phyloP scores from a whole-genome alignment of 2,888 invertebrate genomes.

The Pedicia rivosa region DNA sequence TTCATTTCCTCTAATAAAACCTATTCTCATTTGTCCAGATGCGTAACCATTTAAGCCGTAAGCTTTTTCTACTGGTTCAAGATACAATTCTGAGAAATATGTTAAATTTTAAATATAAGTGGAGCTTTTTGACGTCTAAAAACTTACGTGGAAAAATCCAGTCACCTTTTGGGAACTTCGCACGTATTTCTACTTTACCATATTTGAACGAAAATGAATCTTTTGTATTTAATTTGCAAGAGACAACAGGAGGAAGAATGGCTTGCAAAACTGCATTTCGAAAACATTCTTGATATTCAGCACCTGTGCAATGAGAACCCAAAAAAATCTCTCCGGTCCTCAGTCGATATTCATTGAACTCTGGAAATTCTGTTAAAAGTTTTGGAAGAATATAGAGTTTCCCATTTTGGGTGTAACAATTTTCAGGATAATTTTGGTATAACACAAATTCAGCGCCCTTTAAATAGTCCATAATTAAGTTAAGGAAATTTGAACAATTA shows the following conservation, averaged over 20 bases:
- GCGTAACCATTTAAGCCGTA: constrained; percentile 43
- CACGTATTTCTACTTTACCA: constrained; percentile 49
- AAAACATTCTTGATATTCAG: constrained; percentile 25
- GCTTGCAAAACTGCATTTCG: constrained; percentile 20
- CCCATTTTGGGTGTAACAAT: constrained; percentile 22
- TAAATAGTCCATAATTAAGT: too few species aligned
- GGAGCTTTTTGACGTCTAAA: constrained; percentile 7
- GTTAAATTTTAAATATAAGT: constrained; percentile 20
- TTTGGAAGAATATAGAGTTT: constrained; percentile 27
- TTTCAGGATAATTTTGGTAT: constrained; percentile 25
- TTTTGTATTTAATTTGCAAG: constrained; percentile 44
- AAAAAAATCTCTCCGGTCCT: constrained; percentile 25
- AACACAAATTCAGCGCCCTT: constrained; percentile 33
- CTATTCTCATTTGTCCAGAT: constrained; percentile 55
- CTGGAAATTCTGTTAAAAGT: constrained; percentile 17
- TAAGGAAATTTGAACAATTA: too few species aligned
- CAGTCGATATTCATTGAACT: constrained; percentile 16
- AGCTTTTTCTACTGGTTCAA: constrained; percentile 43
- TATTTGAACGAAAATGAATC: constrained; percentile 48
- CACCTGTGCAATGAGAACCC: constrained; percentile 33
- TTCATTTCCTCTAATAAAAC: constrained; percentile 48
- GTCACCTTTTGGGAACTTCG: constrained; percentile 57
- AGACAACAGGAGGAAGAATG: constrained; percentile 52
- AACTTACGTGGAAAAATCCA: constrained; percentile 64
- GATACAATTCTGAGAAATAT: constrained; percentile 36